Base-by-base conservation (phyloP, 1,140 invertebrate species). In the Geopemphigus sp. region DNA sequence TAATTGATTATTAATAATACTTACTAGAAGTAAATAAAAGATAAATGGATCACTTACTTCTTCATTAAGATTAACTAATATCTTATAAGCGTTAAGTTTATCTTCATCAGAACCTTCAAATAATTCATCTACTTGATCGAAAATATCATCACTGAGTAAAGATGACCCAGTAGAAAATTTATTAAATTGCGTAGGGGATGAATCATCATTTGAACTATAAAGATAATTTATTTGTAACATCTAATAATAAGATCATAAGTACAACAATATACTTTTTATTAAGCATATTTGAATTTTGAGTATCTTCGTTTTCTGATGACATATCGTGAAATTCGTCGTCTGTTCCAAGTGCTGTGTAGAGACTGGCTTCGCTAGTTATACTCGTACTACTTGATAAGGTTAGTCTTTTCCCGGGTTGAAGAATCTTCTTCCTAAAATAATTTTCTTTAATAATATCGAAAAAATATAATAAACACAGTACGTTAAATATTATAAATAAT, bases 281-380 rank as follows among this genome's bases (percentile, higher is more conserved):
- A 11, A 56, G 45, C n/a, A 66, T 32, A 10, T 45, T 72, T 57
- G 53, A 47, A 32, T 66, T 22, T 81, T 70, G 82, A 22, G 82
- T 32, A 19, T 78, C 68, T 57, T 83, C 80, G 45, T 84, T 82
- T 72, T 82, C 83, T 39, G 83, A 83, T 57, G 83, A 84, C 64
- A 83, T 80, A 50, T 84, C 83, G 81, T 80, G 83, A 78, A 83
- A 84, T 81, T 83, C 83, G 73, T 84, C 83, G 72, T 83, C 83
- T 57, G 82, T 82, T 70, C 83, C 83, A 17, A 81, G 17, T 17
- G 76, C 66, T 59, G 82, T 82, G 54, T 81, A 81, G 45, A 82
- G 57, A 64, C 82, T 82, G 50, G 82, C 81, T 80, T 83, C 82
- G 29, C 63, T 53, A 10, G 73, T 81, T 66, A 81, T 59, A 50